Percentiles rank a stretch among this genome's conserved stretches.
phyloP scores from a whole-genome alignment of 2,113 vertebrate species.

The Pseudonaja textilis region DNA sequence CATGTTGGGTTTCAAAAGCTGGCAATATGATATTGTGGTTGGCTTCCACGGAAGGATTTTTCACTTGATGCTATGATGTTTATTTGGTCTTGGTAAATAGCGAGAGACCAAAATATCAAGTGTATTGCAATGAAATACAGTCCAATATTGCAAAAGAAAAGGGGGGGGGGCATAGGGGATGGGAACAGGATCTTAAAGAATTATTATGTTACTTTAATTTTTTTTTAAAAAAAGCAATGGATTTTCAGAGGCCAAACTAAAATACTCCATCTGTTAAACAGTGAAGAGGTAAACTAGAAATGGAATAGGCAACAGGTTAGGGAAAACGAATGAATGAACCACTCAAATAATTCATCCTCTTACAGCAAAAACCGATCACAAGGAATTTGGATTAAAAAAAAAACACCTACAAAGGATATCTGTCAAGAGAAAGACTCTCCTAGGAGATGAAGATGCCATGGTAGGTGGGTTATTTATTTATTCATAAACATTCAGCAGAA shows the following conservation, averaged over 20 bases:
- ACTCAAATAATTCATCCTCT: neutral
- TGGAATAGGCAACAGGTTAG: neutral
- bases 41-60: neutral
- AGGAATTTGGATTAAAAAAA: neutral
- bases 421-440: neutral
- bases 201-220: neutral
- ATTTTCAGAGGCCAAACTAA: neutral
- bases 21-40: neutral
- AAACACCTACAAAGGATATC: neutral
- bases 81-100: neutral
- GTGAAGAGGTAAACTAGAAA: neutral
- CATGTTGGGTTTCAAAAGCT: neutral
- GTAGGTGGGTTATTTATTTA: neutral
- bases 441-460: neutral
- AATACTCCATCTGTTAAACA: neutral
- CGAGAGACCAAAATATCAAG: neutral
- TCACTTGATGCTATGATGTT: neutral
- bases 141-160: neutral
- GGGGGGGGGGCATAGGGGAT: fast-evolving
- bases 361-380: neutral
- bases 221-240: neutral
- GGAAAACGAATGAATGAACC: neutral
- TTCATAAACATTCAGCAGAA: neutral
- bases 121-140: neutral
- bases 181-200: neutral